Percentiles rank a stretch among this genome's conserved stretches.
Evolutionary conservation across 2,113 vertebrate species (phyloP).

Genomic region (Pterophyllum scalare): DNA sequence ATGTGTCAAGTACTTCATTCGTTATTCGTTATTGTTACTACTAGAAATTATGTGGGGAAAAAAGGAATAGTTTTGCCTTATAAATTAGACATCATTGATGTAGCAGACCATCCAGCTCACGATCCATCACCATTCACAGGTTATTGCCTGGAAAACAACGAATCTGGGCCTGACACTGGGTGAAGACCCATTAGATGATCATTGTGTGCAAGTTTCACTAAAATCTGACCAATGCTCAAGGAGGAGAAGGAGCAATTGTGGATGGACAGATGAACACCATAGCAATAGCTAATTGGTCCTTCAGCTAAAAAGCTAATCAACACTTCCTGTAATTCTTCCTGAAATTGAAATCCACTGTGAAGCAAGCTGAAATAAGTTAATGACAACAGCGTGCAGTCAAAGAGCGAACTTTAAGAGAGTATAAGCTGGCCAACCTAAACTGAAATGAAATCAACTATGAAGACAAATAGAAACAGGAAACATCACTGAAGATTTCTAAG

Average conservation of each 20-base stretch:
- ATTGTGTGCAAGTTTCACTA: neutral
- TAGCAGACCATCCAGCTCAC: too few relatives aligned
- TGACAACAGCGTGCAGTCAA: neutral
- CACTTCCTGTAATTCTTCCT: neutral
- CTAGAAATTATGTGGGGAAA: neutral
- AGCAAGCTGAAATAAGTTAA: neutral
- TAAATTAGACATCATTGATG: neutral
- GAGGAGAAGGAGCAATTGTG: neutral
- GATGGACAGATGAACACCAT: neutral
- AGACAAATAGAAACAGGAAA: neutral
- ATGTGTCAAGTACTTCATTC: neutral
- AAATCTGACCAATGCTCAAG: neutral
- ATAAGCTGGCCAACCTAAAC: neutral
- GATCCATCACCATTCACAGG: neutral
- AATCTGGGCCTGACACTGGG: neutral
- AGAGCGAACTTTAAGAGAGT: neutral
- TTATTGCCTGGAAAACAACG: neutral
- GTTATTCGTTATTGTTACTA: neutral
- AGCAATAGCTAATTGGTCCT: too few relatives aligned
- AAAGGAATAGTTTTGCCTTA: neutral
- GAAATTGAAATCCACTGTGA: neutral
- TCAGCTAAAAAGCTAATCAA: neutral
- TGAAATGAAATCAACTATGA: neutral
- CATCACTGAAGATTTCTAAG: neutral
- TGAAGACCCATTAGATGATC: neutral